Evolutionary conservation across 92 coral and sea anemone genomes (phyloP).

Genomic region (Muricea muricata): DNA sequence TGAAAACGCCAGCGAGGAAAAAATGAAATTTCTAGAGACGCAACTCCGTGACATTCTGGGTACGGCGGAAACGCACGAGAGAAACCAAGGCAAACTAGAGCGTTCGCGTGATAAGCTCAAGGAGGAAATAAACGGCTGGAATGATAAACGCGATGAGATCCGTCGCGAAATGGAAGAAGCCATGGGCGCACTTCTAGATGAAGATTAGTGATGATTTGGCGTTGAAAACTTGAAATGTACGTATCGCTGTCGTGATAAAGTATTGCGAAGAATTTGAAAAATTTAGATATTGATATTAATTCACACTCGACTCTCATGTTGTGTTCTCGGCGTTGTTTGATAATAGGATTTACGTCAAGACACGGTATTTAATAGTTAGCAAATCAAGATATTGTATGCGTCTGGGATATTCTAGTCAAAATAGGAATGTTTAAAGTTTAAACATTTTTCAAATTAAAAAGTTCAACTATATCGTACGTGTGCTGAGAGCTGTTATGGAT

Average conservation of each 20-base stretch:
- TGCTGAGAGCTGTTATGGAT: too few species aligned
- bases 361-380: neutral
- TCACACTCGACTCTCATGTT: neutral
- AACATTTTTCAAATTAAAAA: too few species aligned
- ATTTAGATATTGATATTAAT: neutral
- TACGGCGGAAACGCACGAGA: constrained; percentile 28
- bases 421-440: too few species aligned
- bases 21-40: constrained; percentile 44
- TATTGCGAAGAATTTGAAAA: neutral
- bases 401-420: too few species aligned
- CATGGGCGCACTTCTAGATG: neutral
- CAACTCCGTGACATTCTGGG: constrained; percentile 24
- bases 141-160: constrained; percentile 5
- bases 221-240: neutral
- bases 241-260: too few species aligned
- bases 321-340: neutral
- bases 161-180: constrained; percentile 29
- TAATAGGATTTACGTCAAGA: neutral
- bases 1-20: constrained; percentile 41
- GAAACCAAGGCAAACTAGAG: constrained; percentile 27
- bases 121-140: neutral
- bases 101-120: constrained; percentile 24
- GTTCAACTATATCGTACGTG: too few species aligned
- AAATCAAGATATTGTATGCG: neutral
- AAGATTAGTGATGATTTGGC: neutral